Evolutionary conservation across 2,888 invertebrate genomes (phyloP).

Genomic region (Disparrhopalites patrizii): DNA sequence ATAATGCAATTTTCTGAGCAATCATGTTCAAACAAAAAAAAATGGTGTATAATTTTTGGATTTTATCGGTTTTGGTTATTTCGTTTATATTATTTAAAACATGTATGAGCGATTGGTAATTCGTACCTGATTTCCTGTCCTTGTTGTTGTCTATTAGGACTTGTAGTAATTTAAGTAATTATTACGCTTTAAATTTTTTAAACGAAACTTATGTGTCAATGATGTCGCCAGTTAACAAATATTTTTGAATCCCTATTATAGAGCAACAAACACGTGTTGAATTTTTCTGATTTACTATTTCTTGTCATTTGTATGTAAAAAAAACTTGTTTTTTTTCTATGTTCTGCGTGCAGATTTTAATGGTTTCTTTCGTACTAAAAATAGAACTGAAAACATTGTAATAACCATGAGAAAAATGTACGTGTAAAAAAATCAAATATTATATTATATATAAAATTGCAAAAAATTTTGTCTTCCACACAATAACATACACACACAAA

Average conservation of each 20-base stretch:
- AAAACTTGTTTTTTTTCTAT: background rate
- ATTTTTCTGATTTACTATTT: background rate
- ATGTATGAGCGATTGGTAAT: too few species aligned
- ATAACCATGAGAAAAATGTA: background rate
- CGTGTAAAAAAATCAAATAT: background rate
- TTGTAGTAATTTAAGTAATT: too few species aligned
- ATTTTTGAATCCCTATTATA: too few species aligned
- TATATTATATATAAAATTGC: conserved; percentile 7
- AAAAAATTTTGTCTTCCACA: conserved; percentile 18
- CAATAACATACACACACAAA: conserved; percentile 17
- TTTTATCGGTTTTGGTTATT: too few species aligned
- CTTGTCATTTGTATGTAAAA: background rate
- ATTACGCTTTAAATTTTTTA: too few species aligned
- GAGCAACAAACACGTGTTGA: too few species aligned
- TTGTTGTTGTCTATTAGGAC: too few species aligned
- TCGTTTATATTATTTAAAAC: too few species aligned
- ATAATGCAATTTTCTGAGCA: background rate
- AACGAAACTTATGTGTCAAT: too few species aligned
- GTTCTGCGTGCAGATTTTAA: background rate
- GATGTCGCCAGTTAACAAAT: too few species aligned
- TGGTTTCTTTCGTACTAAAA: background rate
- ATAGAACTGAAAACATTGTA: background rate
- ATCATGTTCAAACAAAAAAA: too few species aligned
- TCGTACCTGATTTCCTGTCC: too few species aligned
- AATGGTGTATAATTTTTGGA: background rate